These are phyloP conservation scores for Erynnis tages DNA, from an alignment of 2,888 invertebrate genomes.

Conservation along the genomic window DNA sequence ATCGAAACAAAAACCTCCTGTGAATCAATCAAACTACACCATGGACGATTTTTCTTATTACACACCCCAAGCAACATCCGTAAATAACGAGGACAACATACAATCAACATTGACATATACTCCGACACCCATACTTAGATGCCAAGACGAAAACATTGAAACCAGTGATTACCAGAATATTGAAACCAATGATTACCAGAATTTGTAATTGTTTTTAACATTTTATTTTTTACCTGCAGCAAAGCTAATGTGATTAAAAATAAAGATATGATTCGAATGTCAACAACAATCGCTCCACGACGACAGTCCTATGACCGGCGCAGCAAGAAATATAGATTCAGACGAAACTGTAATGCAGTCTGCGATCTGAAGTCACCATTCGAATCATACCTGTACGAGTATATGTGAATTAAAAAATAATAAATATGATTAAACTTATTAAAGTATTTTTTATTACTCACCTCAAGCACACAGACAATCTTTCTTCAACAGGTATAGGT, in stretches of 20 bases:
- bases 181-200: constrained; percentile 24
- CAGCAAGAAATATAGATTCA: constrained; percentile 29
- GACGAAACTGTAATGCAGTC: constrained; percentile 31
- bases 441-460: constrained; percentile 23
- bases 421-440: constrained; percentile 30
- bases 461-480: constrained; percentile 33
- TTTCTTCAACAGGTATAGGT: constrained; percentile 33
- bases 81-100: constrained; percentile 34
- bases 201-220: neutral
- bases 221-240: constrained; percentile 2
- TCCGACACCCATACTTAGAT: constrained; percentile 28
- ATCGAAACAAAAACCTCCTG: constrained; percentile 34
- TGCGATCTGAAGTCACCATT: constrained; percentile 34
- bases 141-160: constrained; percentile 30
- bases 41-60: constrained; percentile 36
- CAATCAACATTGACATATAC: constrained; percentile 34
- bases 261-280: constrained; percentile 29
- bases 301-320: constrained; percentile 29
- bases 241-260: constrained; percentile 9
- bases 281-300: constrained; percentile 30
- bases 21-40: constrained; percentile 35
- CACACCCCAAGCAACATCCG: constrained; percentile 34
- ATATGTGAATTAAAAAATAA: constrained; percentile 31
- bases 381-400: constrained; percentile 33
- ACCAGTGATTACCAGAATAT: constrained; percentile 21